Conservation (phyloP, 2,888 invertebrate genomes). For the Melieria picta region DNA sequence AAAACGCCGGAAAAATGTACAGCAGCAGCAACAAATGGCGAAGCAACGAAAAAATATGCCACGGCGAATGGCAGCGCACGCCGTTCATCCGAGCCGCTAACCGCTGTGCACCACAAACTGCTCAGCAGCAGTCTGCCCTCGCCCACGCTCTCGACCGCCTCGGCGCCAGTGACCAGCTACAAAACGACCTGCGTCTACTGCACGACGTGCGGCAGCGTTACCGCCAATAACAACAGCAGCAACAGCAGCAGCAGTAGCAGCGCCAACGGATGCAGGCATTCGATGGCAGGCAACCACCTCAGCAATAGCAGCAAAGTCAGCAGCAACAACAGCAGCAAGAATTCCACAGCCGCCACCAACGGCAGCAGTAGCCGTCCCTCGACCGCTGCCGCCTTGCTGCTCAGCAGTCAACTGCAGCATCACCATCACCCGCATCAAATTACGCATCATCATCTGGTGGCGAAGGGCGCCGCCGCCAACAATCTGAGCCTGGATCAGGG, state of each 20-base stretch:
- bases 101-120: slow-evolving; percentile 48
- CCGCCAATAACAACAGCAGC: slow-evolving; percentile 24
- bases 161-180: slow-evolving; percentile 29
- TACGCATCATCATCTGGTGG: slow-evolving; percentile 49
- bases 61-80: slow-evolving; percentile 35
- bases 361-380: slow-evolving; percentile 28
- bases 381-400: slow-evolving; percentile 36
- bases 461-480: slow-evolving; percentile 60
- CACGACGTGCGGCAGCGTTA: slow-evolving; percentile 46
- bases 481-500: slow-evolving; percentile 65
- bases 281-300: slow-evolving; percentile 41
- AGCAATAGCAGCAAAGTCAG: slow-evolving; percentile 39
- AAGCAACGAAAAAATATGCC: slow-evolving; percentile 3
- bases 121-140: slow-evolving; percentile 40
- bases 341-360: slow-evolving; percentile 41
- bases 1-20: slow-evolving; percentile 34
- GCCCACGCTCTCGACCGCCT: slow-evolving; percentile 19
- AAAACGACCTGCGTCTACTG: slow-evolving; percentile 52
- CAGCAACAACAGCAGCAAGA: slow-evolving; percentile 36
- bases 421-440: slow-evolving; percentile 48
- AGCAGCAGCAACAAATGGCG: slow-evolving; percentile 40
- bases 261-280: slow-evolving; percentile 52
- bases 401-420: slow-evolving; percentile 34
- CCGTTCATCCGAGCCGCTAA: slow-evolving; percentile 55
- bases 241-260: slow-evolving; percentile 25